Base-by-base conservation (phyloP, 2,888 invertebrate genomes). In the Auanema freiburgensis region DNA sequence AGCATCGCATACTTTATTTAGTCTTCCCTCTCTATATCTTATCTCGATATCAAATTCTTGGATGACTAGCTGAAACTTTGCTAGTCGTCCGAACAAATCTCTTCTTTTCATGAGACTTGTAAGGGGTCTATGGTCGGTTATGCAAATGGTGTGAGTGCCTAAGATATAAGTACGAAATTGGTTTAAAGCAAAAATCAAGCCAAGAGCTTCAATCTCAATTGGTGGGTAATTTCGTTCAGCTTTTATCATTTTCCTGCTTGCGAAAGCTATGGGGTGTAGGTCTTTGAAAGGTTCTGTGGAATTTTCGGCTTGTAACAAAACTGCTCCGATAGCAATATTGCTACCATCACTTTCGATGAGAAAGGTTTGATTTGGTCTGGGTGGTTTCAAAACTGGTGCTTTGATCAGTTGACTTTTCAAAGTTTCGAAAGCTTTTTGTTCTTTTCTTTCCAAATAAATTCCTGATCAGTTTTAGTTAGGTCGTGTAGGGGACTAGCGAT, bases 1-100 rank as follows among this genome's bases (percentile, higher is more conserved):
- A 11, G 61, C 57, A 33, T 77, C 77, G 40, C 60, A 56, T 1
- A 72, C 52, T 2, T 23, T 21, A 41, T 77, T 77, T 24, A 16
- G 14, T 41, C 58, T 59, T 5, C 77, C 77, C 1, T 58, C 52
- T 12, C 77, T 53, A 50, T 77, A 71, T 11, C 44, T 50, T 2
- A 77, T 67, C 4, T 50, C 42, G 10, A 78, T 25, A 42, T 72
- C 55, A 51, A 12, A 65, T 49, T 58, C 65, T 42, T 55, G 54
- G n/a, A 67, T 40, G 14, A 54, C 24, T 1, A 68, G 41, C 44
- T 68, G 68, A 33, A 59, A 68, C 12, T 62, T 59, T 2, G 63
- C 57, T 14, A 71, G 41, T 16, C 66, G 11, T 52, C 65, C 66
- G 2, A 59, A 21, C 1, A 69, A 11, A 16, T 69, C 64, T 24